Evolutionary conservation across 1,140 invertebrate species (phyloP).

Genomic region (Protaetia brevitarsis): DNA sequence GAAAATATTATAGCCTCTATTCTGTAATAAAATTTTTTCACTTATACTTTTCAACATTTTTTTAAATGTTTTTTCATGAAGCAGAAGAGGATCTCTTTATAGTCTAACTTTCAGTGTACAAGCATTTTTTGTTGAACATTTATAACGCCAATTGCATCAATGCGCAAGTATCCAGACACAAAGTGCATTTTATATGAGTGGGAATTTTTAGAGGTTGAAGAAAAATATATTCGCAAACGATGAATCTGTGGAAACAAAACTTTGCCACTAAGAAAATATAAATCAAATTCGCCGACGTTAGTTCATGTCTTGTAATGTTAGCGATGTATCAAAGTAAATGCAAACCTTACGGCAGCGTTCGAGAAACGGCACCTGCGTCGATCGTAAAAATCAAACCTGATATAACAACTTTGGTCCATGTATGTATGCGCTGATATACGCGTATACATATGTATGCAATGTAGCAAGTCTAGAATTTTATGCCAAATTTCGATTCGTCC

Average conservation of each 20-base stretch:
- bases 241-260: neutral
- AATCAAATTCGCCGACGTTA: slow-evolving; percentile 27
- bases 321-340: slow-evolving; percentile 27
- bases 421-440: neutral
- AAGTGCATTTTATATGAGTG: neutral
- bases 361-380: slow-evolving; percentile 31
- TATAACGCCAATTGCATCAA: too few relatives aligned
- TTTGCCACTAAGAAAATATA: slow-evolving; percentile 21
- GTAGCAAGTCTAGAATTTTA: too few relatives aligned
- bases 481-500: too few relatives aligned
- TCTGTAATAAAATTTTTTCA: too few relatives aligned
- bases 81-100: too few relatives aligned
- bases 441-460: too few relatives aligned
- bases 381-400: slow-evolving; percentile 34
- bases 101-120: too few relatives aligned
- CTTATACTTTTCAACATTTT: too few relatives aligned
- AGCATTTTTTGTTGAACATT: too few relatives aligned
- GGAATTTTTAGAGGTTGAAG: neutral
- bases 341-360: slow-evolving; percentile 30
- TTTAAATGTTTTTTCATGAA: too few relatives aligned
- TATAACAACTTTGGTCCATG: slow-evolving; percentile 25
- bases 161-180: too few relatives aligned
- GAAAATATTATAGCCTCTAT: too few relatives aligned
- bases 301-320: slow-evolving; percentile 4
- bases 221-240: neutral